Evolutionary conservation across 2,888 invertebrate species (phyloP), one percentile per base, ranked within the genome.

Genomic region (Autographa pulchrina): DNA sequence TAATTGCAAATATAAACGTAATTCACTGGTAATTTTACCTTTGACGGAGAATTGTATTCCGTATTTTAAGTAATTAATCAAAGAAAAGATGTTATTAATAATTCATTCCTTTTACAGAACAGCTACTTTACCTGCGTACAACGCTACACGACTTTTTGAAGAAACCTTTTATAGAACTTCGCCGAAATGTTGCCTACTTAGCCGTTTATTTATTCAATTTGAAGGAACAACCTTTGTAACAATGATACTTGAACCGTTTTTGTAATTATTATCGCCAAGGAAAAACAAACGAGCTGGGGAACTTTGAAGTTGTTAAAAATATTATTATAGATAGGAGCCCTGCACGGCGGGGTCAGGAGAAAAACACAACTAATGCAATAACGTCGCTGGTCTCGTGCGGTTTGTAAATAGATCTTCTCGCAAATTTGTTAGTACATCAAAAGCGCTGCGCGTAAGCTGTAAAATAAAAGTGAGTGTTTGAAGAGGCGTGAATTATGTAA

Each of bases 381-480:
- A 75, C 74, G 16, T 16, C 14, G 7, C 35, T 35, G 38, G 72
- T 75, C 78, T 72, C 75, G 66, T 43, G 48, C 72, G 71, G 75
- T 85, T 82, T 80, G 78, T 85, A 86, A 87, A 88, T 84, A 85
- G 83, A 89, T 88, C 82, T 82, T 82, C 82, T 86, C 74, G 78
- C 84, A 87, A 86, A 89, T 86, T 86, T 78, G 81, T 75, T 80
- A 81, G 85, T 75, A 87, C 84, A 86, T 89, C 87, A 87, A 87
- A 87, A 81, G 85, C 80, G 83, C 79, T 81, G 81, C 84, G 75
- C 87, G 83, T 85, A 85, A 83, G 83, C 79, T 79, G 84, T 82
- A 81, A 88, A 90, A 90, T 90, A 90, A 90, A 89, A 89, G 85
- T 84, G 84, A 90, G 86, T 84, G 85, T 87, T 89, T 90, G 85